These are phyloP conservation scores for Therioaphis trifolii DNA, from an alignment of 2,888 invertebrate genomes.

Conservation along the genomic window DNA sequence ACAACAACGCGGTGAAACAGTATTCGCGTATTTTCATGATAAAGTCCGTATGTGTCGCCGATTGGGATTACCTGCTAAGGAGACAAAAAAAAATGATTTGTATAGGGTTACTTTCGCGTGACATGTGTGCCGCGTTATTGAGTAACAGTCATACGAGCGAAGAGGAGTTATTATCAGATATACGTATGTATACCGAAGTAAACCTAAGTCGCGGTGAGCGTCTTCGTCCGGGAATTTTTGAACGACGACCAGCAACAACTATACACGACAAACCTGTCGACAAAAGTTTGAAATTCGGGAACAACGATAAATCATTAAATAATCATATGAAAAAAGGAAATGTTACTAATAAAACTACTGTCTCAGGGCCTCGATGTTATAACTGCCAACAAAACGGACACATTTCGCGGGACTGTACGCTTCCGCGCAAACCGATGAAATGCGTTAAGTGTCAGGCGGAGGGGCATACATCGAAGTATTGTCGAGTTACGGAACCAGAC, in stretches of 20 bases:
- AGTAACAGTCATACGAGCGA: neutral
- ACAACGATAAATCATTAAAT: neutral
- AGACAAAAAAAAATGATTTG: conserved; percentile 4
- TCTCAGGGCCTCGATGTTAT: neutral
- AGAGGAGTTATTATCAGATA: neutral
- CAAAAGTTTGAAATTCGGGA: neutral
- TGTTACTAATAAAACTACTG: no score
- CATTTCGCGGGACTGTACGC: neutral
- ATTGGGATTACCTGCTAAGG: neutral
- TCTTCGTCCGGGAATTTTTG: no score
- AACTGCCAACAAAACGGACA: neutral
- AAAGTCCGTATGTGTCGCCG: neutral
- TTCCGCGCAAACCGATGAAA: neutral
- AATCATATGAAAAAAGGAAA: neutral
- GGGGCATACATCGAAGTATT: no score
- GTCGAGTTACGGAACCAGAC: no score
- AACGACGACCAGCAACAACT: no score
- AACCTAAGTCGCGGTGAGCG: neutral
- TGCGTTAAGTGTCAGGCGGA: neutral
- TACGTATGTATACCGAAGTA: neutral
- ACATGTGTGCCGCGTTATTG: neutral
- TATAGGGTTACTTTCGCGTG: neutral
- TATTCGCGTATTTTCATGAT: neutral
- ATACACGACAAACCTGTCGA: no score
- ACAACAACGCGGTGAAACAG: neutral